phyloP scores from a whole-genome alignment of 2,113 vertebrate genomes.

The Seriola rivoliana region DNA sequence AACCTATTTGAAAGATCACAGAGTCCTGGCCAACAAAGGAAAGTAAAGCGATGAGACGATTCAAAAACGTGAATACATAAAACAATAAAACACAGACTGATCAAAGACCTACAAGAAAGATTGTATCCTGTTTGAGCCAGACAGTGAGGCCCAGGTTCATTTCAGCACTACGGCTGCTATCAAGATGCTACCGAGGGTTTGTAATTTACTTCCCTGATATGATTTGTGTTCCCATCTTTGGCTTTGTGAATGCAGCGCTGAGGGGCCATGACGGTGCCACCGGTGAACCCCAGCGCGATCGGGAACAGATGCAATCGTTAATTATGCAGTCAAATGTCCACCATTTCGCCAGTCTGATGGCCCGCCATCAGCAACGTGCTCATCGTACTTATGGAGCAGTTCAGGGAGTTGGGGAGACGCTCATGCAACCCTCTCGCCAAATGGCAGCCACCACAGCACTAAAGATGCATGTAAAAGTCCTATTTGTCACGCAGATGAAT shows the following conservation, averaged over 20 bases:
- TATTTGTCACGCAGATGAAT: conserved; percentile 71
- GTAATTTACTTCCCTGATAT: conserved; percentile 58
- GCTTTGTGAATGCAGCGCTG: conserved; percentile 53
- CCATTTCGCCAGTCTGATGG: conserved; percentile 74
- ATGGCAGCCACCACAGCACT: conserved; percentile 66
- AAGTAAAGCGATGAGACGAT: conserved; percentile 18
- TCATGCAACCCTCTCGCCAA: conserved; percentile 67
- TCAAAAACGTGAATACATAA: background rate
- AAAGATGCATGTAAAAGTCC: conserved; percentile 69
- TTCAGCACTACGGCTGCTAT: conserved; percentile 43
- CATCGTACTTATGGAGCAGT: conserved; percentile 72
- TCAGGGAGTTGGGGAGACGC: conserved; percentile 62
- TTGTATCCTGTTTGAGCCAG: conserved; percentile 15
- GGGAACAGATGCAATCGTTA: conserved; percentile 79
- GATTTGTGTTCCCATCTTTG: conserved; percentile 59
- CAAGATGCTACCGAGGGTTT: conserved; percentile 46
- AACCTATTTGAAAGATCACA: conserved; percentile 40
- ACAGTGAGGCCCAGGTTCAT: conserved; percentile 26
- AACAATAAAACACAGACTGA: conserved; percentile 21
- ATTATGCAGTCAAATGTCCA: conserved; percentile 80
- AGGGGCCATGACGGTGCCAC: conserved; percentile 30
- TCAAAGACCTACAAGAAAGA: conserved; percentile 38
- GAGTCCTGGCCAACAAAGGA: conserved; percentile 1
- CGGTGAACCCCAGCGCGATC: conserved; percentile 59
- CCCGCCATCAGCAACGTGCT: conserved; percentile 70